Percentiles rank a stretch among this genome's conserved stretches.
Evolutionary conservation across 2,797 vertebrate species (phyloP).

Genomic region (Ctenopoma multispine): DNA sequence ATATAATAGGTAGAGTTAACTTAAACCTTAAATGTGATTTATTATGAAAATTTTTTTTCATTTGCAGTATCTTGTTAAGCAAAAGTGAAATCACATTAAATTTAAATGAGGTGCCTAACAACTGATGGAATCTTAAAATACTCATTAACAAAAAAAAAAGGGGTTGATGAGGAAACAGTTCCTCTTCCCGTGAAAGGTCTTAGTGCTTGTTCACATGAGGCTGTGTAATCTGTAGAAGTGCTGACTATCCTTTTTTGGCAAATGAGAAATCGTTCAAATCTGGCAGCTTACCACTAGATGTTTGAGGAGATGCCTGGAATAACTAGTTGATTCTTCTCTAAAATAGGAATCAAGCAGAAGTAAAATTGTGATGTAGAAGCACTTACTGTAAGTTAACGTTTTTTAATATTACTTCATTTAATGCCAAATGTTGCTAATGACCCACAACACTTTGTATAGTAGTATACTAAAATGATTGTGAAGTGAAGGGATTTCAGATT

Average conservation of each 20-base stretch:
- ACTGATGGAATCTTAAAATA: not conserved
- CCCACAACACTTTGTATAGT: too few species aligned
- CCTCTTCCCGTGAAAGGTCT: constrained; percentile 2
- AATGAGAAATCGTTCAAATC: constrained; percentile 37
- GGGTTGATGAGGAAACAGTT: not conserved
- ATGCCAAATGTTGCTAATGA: too few species aligned
- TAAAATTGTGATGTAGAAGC: not conserved
- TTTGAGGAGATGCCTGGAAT: constrained; percentile 22
- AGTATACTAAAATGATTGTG: too few species aligned
- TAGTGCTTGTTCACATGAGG: constrained; percentile 49
- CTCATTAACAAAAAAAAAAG: not conserved
- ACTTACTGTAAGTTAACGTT: not conserved
- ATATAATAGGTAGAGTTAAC: not conserved
- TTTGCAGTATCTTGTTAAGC: not conserved
- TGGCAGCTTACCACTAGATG: constrained; percentile 20
- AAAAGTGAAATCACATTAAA: not conserved
- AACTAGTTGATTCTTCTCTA: constrained; percentile 20
- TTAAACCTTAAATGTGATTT: not conserved
- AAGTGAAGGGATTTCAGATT: too few species aligned
- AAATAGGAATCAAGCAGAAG: constrained; percentile 14
- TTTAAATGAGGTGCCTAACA: too few species aligned
- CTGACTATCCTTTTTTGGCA: constrained; percentile 40
- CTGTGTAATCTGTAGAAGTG: constrained; percentile 38
- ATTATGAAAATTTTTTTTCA: not conserved
- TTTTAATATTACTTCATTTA: not conserved